Base-by-base conservation (phyloP, 2,113 vertebrate genomes). In the Colossoma macropomum region DNA sequence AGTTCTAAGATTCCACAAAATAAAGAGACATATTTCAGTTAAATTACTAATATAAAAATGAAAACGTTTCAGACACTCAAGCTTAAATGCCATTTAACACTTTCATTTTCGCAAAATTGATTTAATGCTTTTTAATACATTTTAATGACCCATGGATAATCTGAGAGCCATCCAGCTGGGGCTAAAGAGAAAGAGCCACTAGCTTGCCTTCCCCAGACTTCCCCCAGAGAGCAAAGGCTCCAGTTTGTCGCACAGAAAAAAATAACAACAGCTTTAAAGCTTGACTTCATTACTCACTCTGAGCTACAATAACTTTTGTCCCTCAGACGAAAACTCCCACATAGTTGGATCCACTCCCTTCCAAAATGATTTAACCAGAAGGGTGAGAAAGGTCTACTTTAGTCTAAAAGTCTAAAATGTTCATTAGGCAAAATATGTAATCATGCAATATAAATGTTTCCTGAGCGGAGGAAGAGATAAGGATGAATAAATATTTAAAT, bases 201-300 rank as follows among this genome's bases (percentile, higher is more conserved):
- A 65, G 54, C 60, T 56, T n/a, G 72, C 38, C 71, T 41, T 72
- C 30, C 23, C 10, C 32, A 82, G 50, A 65, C 54, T 59, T 74
- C 54, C 28, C 65, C 28, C 60, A 66, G 30, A 68, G 72, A 82
- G 62, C 25, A 30, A 76, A 69, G 41, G 50, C 45, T 75, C 60
- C 60, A 74, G 80, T 52, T 48, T 32, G 60, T 66, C 69, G 38
- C 27, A 76, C 28, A 27, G 5, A 52, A 17, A 34, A 12, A 60
- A 32, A 21, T 21, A 45, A 11, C 10, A 27, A 62, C 59, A 7
- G 27, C 77, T 68, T 69, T 69, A 68, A 28, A 32, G 45, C 4
- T 19, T 52, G 74, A 66, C 12, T 59, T 60, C 16, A 8, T 73
- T 74, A 19, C 21, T 41, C 60, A 65, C n/a, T 77, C 34, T 25